Evolutionary conservation across 2,797 vertebrate genomes (phyloP).

Genomic region (Pangasius djambal): DNA sequence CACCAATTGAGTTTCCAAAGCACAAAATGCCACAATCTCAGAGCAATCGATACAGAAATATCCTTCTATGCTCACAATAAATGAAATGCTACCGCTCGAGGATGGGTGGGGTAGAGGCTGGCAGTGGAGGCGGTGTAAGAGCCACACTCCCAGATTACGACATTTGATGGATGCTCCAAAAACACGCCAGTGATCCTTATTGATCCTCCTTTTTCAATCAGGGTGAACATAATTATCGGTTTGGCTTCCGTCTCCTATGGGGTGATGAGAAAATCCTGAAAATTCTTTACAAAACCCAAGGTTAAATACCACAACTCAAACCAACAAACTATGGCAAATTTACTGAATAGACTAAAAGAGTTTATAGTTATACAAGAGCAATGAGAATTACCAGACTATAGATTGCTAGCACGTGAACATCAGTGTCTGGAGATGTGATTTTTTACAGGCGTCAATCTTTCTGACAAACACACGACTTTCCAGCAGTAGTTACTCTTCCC

Average conservation of each 20-base stretch:
- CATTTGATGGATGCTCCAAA: constrained; percentile 58
- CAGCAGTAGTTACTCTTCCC: constrained; percentile 25
- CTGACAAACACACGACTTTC: neutral
- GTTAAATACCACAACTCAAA: constrained; percentile 41
- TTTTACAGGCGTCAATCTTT: neutral
- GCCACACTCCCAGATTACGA: constrained; percentile 48
- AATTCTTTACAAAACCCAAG: constrained; percentile 37
- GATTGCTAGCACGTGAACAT: neutral
- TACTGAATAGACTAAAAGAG: constrained; percentile 8
- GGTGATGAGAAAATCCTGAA: constrained; percentile 45
- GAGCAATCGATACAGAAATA: constrained; percentile 61
- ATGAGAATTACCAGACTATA: neutral
- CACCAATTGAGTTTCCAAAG: constrained; percentile 43
- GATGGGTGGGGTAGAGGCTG: constrained; percentile 52
- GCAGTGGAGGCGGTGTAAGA: constrained; percentile 37
- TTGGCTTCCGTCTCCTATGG: constrained; percentile 46
- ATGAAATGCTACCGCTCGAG: constrained; percentile 53
- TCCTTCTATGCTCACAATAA: constrained; percentile 51
- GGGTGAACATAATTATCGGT: constrained; percentile 56
- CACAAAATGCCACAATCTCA: constrained; percentile 52
- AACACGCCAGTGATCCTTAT: constrained; percentile 57
- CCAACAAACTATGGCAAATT: constrained; percentile 40
- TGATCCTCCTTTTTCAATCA: constrained; percentile 56
- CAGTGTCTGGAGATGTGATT: neutral
- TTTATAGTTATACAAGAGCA: neutral